Percentiles rank a stretch among this genome's conserved stretches.
Evolutionary conservation across 2,797 vertebrate species (phyloP).

Genomic region (Crocidura indochinensis): DNA sequence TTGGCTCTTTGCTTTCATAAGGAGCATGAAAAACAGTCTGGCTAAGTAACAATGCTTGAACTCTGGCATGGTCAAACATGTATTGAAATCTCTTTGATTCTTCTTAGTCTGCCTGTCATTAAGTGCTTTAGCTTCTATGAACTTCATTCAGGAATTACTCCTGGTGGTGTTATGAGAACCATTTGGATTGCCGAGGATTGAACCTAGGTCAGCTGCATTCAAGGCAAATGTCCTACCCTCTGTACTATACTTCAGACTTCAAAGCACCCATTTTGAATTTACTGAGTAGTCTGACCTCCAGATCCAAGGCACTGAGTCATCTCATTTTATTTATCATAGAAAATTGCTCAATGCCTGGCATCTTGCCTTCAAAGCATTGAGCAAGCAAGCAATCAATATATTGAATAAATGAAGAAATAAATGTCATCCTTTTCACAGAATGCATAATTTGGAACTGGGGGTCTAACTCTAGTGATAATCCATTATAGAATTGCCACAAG

Average conservation of each 20-base stretch:
- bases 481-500: not conserved
- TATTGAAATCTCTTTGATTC: not conserved
- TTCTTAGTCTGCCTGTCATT: not conserved
- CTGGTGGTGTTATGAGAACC: too few species aligned
- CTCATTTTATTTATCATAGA: not conserved
- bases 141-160: not conserved
- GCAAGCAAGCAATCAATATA: not conserved
- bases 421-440: conserved; percentile 29
- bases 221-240: too few species aligned
- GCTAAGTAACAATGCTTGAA: not conserved
- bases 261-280: conserved; percentile 7
- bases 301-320: conserved; percentile 7
- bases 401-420: conserved; percentile 43
- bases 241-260: not conserved
- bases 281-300: conserved; percentile 23
- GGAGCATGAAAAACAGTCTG: not conserved
- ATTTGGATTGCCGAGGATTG: too few species aligned
- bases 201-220: too few species aligned
- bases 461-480: not conserved
- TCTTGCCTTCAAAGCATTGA: not conserved
- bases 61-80: not conserved
- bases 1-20: not conserved
- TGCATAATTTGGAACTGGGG: not conserved
- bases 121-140: not conserved
- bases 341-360: not conserved